Evolutionary conservation across 2,888 invertebrate genomes (phyloP).

Genomic region (Melolontha melolontha): DNA sequence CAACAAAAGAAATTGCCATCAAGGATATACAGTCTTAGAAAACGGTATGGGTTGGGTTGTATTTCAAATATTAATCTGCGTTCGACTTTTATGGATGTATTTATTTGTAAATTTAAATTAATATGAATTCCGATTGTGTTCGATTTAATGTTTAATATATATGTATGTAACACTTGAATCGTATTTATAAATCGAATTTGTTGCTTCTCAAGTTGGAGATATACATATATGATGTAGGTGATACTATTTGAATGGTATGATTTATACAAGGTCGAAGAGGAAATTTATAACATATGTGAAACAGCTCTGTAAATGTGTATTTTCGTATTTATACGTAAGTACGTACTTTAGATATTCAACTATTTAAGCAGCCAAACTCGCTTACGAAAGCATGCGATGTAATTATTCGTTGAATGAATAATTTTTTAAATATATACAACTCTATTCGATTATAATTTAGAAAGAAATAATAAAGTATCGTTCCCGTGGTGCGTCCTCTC

Average conservation of each 20-base stretch:
- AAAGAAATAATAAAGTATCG: too few species aligned
- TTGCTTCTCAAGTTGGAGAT: neutral
- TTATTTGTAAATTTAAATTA: conserved; percentile 23
- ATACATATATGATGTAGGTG: conserved; percentile 18
- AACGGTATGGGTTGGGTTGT: conserved; percentile 23
- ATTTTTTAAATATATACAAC: too few species aligned
- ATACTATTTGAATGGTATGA: conserved; percentile 29
- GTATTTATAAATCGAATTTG: neutral
- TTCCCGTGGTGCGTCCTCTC: too few species aligned
- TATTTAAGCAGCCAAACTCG: too few species aligned
- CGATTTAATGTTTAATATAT: too few species aligned
- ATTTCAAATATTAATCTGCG: conserved; percentile 28
- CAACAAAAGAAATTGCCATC: conserved; percentile 37
- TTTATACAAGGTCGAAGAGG: conserved; percentile 30
- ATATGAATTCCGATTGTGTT: conserved; percentile 14
- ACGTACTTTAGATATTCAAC: too few species aligned
- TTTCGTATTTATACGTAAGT: too few species aligned
- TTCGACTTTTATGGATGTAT: conserved; percentile 20
- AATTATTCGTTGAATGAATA: too few species aligned
- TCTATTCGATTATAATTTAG: too few species aligned
- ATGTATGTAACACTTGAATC: too few species aligned
- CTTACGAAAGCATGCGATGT: too few species aligned
- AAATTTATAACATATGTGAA: conserved; percentile 23
- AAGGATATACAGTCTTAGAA: conserved; percentile 24
- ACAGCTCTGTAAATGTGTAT: conserved; percentile 1